phyloP scores from a whole-genome alignment of 2,888 invertebrate genomes.

The Leptogaster cylindrica region DNA sequence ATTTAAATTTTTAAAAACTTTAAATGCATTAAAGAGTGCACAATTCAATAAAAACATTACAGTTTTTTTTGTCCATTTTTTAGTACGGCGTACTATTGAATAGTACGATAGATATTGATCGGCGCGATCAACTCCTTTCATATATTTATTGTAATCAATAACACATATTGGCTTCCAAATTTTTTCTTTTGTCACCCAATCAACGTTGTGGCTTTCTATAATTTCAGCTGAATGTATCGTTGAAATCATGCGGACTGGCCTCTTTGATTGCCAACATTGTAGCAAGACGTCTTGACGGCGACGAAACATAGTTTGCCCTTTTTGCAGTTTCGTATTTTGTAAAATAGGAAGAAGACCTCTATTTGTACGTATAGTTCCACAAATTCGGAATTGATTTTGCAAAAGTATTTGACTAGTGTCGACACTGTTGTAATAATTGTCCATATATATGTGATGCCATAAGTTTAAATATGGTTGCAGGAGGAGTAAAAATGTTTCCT shows the following conservation, averaged over 20 bases:
- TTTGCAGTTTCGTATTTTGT: conserved; percentile 40
- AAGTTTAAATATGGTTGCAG: background rate
- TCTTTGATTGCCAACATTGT: conserved; percentile 38
- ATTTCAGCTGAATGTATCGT: conserved; percentile 37
- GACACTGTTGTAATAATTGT: conserved; percentile 43
- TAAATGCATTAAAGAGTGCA: conserved; percentile 37
- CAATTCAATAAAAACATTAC: conserved; percentile 34
- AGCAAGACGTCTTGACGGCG: conserved; percentile 34
- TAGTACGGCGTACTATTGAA: conserved; percentile 21
- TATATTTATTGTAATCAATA: conserved; percentile 24
- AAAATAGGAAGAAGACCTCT: conserved; percentile 28
- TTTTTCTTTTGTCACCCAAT: conserved; percentile 17
- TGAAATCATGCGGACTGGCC: conserved; percentile 40
- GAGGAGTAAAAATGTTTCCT: conserved; percentile 7
- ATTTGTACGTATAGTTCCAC: conserved; percentile 30
- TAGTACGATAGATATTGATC: conserved; percentile 35
- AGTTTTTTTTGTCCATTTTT: conserved; percentile 31
- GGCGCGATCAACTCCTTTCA: conserved; percentile 34
- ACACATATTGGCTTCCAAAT: conserved; percentile 27
- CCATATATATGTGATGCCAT: conserved; percentile 39
- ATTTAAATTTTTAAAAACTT: conserved; percentile 37
- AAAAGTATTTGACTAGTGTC: conserved; percentile 37
- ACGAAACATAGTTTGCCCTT: conserved; percentile 36
- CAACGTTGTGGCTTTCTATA: conserved; percentile 35
- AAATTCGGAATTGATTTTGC: conserved; percentile 36